Evolutionary conservation across 2,888 invertebrate species (phyloP), one percentile per base, ranked within the genome.

Genomic region (Nomada lathburiana): DNA sequence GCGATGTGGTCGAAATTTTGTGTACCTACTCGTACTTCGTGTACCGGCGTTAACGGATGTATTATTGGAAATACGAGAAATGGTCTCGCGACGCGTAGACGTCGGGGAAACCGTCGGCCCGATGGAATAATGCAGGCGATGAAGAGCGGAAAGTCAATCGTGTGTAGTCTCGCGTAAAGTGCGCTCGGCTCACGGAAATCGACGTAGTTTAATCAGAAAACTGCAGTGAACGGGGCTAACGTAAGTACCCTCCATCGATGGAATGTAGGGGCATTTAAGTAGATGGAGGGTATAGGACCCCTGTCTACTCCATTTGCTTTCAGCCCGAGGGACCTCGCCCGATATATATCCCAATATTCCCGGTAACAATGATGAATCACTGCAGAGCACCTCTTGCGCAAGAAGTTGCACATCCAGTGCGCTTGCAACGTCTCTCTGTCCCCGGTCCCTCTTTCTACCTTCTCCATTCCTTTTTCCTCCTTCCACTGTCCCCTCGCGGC

Each of bases 301-400:
- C 85, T 88, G 89, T 89, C 89, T 88, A 85, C 90, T 89, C 90
- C 89, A 89, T 89, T 89, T 89, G 89, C 89, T 89, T 83, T 78
- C 82, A 84, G 77, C 89, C 87, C 89, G 76, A 74, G 89, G 90
- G 88, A 89, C 82, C 85, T 60, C 75, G 7, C 86, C 82, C 87
- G 89, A 89, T 90, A 88, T 89, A 89, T 90, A 89, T 90, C 90
- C 88, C 89, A 87, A 90, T 89, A 89, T 89, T 88, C 89, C 55
- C 82, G 82, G 87, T 89, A 89, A 89, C 89, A 90, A 89, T 89
- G 89, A 89, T 86, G 89, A 89, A 89, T 89, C 90, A 90, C 89
- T 86, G 89, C 90, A 70, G 84, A 89, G 83, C 82, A 81, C 81
- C 83, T 88, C 89, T 89, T 89, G 89, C 86, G 84, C 87, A 88